phyloP scores from a whole-genome alignment of 1,140 invertebrate species.

The Centruroides sculpturatus region DNA sequence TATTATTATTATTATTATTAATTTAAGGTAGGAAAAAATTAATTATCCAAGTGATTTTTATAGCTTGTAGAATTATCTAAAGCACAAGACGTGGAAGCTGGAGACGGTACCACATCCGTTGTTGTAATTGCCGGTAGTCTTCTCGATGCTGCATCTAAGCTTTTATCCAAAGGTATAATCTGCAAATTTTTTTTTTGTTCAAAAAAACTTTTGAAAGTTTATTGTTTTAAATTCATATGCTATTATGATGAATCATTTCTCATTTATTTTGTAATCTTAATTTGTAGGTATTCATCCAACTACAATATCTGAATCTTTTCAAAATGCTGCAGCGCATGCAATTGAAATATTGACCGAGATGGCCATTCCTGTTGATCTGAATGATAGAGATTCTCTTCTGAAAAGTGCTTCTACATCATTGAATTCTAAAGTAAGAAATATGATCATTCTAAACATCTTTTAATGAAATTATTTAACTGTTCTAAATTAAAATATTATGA shows the following conservation, averaged over 20 bases:
- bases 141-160: constrained; percentile 83
- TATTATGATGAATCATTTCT: no score
- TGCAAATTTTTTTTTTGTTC: background rate
- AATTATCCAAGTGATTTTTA: constrained; percentile 17
- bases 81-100: constrained; percentile 97
- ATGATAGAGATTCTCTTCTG: constrained; percentile 70
- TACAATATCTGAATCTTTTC: constrained; percentile 91
- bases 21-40: no score
- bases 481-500: no score
- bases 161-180: constrained; percentile 58
- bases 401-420: constrained; percentile 94
- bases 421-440: constrained; percentile 71
- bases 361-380: constrained; percentile 71
- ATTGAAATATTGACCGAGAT: constrained; percentile 73
- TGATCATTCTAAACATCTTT: no score
- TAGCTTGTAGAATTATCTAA: constrained; percentile 94
- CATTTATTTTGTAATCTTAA: background rate
- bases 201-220: no score
- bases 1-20: no score
- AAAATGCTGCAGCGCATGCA: constrained; percentile 69
- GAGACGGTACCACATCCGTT: constrained; percentile 97
- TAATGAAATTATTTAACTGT: no score
- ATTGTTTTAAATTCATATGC: no score
- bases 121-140: constrained; percentile 91
- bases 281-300: constrained; percentile 80